Evolutionary conservation across 2,113 vertebrate genomes (phyloP).

Genomic region (Dromas ardeola): DNA sequence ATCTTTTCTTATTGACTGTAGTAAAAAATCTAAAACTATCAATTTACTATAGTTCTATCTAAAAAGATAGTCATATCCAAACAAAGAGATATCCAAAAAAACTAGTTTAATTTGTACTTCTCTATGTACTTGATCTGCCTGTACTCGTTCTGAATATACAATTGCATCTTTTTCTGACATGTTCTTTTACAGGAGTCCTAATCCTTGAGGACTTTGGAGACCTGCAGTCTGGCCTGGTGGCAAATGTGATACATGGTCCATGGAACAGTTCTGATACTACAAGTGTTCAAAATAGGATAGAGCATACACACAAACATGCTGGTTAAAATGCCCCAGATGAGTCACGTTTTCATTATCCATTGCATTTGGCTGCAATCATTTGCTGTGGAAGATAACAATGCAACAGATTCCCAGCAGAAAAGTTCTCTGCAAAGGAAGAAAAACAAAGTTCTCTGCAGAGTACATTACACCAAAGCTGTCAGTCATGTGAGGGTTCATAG

Average conservation of each 20-base stretch:
- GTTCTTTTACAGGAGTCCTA: neutral
- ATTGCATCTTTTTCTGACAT: neutral
- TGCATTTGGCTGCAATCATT: neutral
- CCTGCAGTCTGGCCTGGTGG: neutral
- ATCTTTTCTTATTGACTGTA: neutral
- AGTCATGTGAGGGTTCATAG: neutral
- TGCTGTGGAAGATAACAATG: neutral
- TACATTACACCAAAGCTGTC: neutral
- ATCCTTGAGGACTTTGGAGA: neutral
- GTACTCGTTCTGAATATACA: neutral
- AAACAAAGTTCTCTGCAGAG: neutral
- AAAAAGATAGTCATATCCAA: neutral
- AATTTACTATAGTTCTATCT: neutral
- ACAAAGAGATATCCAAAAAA: neutral
- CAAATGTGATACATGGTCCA: neutral
- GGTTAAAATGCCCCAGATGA: neutral
- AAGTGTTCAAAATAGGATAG: neutral
- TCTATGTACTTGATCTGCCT: neutral
- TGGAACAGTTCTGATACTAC: neutral
- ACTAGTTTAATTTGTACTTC: neutral
- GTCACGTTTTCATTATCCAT: neutral
- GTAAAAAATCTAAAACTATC: neutral
- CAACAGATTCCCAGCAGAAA: neutral
- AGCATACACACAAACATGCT: neutral
- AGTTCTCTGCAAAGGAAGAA: neutral